Evolutionary conservation across 2,113 vertebrate genomes (phyloP), one percentile per base, ranked within the genome.

Genomic region (Cranoglanis bouderius): DNA sequence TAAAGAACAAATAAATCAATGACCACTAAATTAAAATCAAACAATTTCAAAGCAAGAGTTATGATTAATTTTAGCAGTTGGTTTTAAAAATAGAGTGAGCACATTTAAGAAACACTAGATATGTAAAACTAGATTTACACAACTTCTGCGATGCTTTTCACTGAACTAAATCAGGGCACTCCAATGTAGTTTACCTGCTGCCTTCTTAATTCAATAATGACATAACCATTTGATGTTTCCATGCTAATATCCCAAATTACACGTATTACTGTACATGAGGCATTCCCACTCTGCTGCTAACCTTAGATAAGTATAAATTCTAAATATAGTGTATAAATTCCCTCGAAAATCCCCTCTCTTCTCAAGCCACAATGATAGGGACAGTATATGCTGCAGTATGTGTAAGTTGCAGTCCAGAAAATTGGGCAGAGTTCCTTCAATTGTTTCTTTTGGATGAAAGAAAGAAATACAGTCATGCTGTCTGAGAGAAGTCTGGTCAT

Each of bases 391-490:
- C 78, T 55, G 35, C 29, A 53, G n/a, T 82, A 43, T 16, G 35
- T 55, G n/a, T 82, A 43, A 29, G 35, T 55, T 83, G 12, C 81
- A 83, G n/a, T 40, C 81, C 35, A 83, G 32, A 61, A 3, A 59
- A 61, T 3, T 61, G 55, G 81, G 81, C 55, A 83, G 81, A 83
- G 35, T 61, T 83, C 81, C 81, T 83, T 61, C 81, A 83, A 83
- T 83, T 83, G 81, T 83, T 82, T 82, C 53, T 40, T 5, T 59
- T 40, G 35, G 81, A 61, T 61, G 57, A 61, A 83, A 61, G 32
- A 82, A 26, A 82, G 81, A 82, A 21, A 18, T 40, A 40, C 6
- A 40, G 81, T 81, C 49, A 18, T 55, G n/a, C 55, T 81, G 49
- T 81, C 49, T 81, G 8, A 55, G n/a, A 81, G 49, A 55, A 8